Conservation (phyloP, 2,797 vertebrate species). For the Platyrinchus mystaceus region DNA sequence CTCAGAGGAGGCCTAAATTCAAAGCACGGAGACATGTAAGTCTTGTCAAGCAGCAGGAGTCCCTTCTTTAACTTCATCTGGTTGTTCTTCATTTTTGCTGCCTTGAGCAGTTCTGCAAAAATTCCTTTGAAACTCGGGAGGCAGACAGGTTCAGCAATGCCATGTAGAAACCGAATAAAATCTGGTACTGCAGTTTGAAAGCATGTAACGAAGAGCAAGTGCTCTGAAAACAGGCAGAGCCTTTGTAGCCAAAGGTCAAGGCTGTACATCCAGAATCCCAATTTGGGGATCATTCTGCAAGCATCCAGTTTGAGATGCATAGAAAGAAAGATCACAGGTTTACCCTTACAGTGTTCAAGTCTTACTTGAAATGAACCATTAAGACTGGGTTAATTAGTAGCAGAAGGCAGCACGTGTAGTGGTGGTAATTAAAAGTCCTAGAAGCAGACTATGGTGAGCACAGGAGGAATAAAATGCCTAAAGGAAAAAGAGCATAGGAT, state of each 20-base stretch:
- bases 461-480: neutral
- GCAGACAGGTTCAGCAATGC: slow-evolving; percentile 32
- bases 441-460: neutral
- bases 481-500: neutral
- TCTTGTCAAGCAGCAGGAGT: slow-evolving; percentile 66
- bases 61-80: slow-evolving; percentile 44
- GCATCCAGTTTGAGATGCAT: neutral
- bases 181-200: slow-evolving; percentile 33
- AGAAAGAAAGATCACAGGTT: neutral
- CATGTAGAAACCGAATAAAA: neutral
- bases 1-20: slow-evolving; percentile 57
- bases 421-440: slow-evolving; percentile 20
- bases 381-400: slow-evolving; percentile 4
- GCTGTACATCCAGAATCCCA: neutral
- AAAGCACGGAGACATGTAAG: slow-evolving; percentile 57
- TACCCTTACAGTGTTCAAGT: neutral
- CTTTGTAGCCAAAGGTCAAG: slow-evolving; percentile 27
- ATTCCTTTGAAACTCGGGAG: slow-evolving; percentile 55
- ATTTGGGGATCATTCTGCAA: neutral
- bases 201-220: slow-evolving; percentile 16
- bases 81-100: slow-evolving; percentile 60
- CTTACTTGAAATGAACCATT: neutral
- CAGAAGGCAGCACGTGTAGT: neutral
- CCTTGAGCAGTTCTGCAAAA: slow-evolving; percentile 65
- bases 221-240: slow-evolving; percentile 1